Base-by-base conservation (phyloP, 2,888 invertebrate species). In the Megalurothrips usitatus region DNA sequence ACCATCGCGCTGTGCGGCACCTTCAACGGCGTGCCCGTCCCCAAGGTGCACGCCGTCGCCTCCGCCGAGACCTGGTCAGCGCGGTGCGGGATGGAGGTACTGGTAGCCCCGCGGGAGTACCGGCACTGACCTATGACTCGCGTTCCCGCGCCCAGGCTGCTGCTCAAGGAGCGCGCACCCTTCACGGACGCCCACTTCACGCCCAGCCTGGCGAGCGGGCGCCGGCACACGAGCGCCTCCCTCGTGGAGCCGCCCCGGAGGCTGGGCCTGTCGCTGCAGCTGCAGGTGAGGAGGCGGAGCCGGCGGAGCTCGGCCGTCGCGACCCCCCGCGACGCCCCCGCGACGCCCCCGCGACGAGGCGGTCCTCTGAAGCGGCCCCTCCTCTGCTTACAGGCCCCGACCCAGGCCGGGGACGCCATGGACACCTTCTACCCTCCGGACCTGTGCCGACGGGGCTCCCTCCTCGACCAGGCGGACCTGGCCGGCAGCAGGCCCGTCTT, bases 1-100 rank as follows among this genome's bases (percentile, higher is more conserved):
- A 90, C 91, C 10, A 85, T 90, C 82, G 87, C 85, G 8, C 58
- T 86, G 19, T 82, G 90, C n/a, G 89, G 90, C 48, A 87, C 87
- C 17, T 92, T 92, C 86, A 92, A 92, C 85, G 92, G 92, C 78
- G 89, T 90, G 83, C 86, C 86, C 1, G 84, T 86, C 10, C 88
- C 90, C 9, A 84, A 83, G 79, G 85, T 89, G 52, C 85, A 86
- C 82, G 87, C 87, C 52, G 85, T 89, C 34, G 86, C 87, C 14
- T 85, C 86, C 75, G 84, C 85, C 81, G 85, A 85, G 79, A 85
- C 86, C 34, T 87, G 87, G 89, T 88, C 81, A 83, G 83, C 82
- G 34, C 34, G 6, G 34, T n/a, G n/a, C n/a, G n/a, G n/a, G n/a
- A n/a, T n/a, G n/a, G n/a, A n/a, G n/a, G n/a, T n/a, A n/a, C n/a